Conservation (phyloP, 2,888 invertebrate genomes). For the Hyposoter dolosus region DNA sequence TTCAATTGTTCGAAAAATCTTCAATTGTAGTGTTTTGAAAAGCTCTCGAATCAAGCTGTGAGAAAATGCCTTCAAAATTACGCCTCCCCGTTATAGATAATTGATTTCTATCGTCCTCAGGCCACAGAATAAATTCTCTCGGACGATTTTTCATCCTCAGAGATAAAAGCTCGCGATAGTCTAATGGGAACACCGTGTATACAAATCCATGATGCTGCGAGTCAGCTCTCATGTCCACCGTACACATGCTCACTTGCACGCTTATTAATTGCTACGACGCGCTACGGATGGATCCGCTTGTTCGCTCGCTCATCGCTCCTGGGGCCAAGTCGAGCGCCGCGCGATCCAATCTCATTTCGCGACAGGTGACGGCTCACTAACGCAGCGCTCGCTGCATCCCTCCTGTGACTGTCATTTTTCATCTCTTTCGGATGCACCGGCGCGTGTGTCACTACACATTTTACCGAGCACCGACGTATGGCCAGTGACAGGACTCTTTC, state of each 20-base stretch:
- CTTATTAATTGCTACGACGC: slow-evolving; percentile 67
- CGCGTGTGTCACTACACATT: slow-evolving; percentile 24
- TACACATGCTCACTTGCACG: slow-evolving; percentile 50
- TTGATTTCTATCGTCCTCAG: background rate
- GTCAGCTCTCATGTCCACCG: slow-evolving; percentile 25
- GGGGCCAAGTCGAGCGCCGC: slow-evolving; percentile 55
- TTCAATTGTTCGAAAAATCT: background rate
- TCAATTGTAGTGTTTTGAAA: background rate
- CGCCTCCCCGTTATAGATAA: background rate
- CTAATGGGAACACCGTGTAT: slow-evolving; percentile 4
- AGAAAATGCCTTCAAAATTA: background rate
- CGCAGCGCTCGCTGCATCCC: slow-evolving; percentile 6
- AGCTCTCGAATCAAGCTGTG: background rate
- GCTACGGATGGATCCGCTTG: slow-evolving; percentile 59
- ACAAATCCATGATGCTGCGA: slow-evolving; percentile 7
- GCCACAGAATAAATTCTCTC: background rate
- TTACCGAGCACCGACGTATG: background rate
- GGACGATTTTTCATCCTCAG: background rate
- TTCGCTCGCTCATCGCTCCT: slow-evolving; percentile 51
- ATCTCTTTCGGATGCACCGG: background rate
- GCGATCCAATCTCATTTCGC: slow-evolving; percentile 67
- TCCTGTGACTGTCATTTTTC: background rate
- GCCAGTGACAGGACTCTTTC: slow-evolving; percentile 6
- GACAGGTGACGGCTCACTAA: slow-evolving; percentile 63
- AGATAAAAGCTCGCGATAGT: background rate